Evolutionary conservation across 2,888 invertebrate species (phyloP), one percentile per base, ranked within the genome.

Genomic region (Malthinus flaveolus): DNA sequence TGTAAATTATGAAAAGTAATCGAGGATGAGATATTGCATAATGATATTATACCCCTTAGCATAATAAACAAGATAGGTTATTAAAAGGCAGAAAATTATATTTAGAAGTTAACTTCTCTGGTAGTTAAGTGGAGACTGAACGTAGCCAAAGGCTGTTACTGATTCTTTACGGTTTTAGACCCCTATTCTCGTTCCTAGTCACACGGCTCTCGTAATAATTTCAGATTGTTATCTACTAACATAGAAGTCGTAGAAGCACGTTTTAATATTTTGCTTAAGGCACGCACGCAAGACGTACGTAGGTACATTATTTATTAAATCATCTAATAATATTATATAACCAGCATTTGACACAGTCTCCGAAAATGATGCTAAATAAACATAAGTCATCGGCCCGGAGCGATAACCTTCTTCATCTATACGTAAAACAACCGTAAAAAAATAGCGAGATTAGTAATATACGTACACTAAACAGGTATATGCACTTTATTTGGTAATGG

Each of bases 401-500:
- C 54, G 48, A 62, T 57, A 49, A 64, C 64, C 62, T 55, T 36
- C 52, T 57, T 59, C 56, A 42, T 42, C 42, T 56, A 57, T 53
- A 44, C 56, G 56, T 56, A 57, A 61, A 45, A 35, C 52, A 49
- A 44, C 49, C 53, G 53, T 56, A 55, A 52, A 56, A 51, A 61
- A 61, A 62, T 49, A 54, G 54, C 57, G 49, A 49, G 61, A 63
- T 62, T 64, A 64, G 59, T 64, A 63, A 62, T 62, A 59, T 51
- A 49, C 58, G 61, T 62, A 61, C 57, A 55, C 57, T 57, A 62
- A 64, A 58, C 60, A 62, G 59, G 58, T 62, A 62, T 63, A 47
- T 63, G 52, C 59, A 62, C 56, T 62, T 61, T 59, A 64, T 64
- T 64, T 64, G 59, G 64, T 47, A 35, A 48, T 55, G 62, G 64